Percentiles rank a stretch among this genome's conserved stretches.
Conservation (phyloP, 2,113 vertebrate species). For the Stictonetta naevosa region DNA sequence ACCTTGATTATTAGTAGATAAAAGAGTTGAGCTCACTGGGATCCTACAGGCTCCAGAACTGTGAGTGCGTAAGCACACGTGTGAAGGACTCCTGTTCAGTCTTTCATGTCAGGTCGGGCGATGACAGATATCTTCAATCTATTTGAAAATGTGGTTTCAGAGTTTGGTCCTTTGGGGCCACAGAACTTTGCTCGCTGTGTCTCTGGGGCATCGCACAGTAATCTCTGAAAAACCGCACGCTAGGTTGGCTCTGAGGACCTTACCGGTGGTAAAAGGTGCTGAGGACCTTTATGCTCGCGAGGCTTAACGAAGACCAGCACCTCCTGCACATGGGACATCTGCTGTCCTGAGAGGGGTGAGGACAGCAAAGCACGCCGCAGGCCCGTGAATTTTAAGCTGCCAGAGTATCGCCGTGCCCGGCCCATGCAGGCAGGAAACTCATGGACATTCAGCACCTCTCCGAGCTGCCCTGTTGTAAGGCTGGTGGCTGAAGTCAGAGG, state of each 20-base stretch:
- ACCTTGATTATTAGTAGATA: not conserved
- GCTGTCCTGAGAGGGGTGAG: not conserved
- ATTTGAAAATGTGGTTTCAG: slow-evolving; percentile 21
- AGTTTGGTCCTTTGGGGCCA: not conserved
- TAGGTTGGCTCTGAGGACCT: not conserved
- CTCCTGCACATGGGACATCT: not conserved
- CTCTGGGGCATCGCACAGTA: not conserved
- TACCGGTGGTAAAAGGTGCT: not conserved
- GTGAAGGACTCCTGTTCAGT: not conserved
- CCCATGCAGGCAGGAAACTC: no score
- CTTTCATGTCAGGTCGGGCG: not conserved
- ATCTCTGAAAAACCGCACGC: not conserved
- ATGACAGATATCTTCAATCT: slow-evolving; percentile 10
- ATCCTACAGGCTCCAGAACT: not conserved
- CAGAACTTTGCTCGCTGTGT: not conserved
- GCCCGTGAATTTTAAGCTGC: not conserved
- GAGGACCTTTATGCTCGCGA: rapidly evolving
- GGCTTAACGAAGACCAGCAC: not conserved
- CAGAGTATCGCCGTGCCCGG: not conserved
- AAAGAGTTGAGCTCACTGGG: not conserved
- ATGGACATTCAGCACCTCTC: not conserved
- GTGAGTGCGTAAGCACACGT: not conserved
- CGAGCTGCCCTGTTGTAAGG: not conserved
- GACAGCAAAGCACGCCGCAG: not conserved
- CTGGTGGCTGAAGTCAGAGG: not conserved